Evolutionary conservation across 2,113 vertebrate species (phyloP).

Genomic region (Bujurquina vittata): DNA sequence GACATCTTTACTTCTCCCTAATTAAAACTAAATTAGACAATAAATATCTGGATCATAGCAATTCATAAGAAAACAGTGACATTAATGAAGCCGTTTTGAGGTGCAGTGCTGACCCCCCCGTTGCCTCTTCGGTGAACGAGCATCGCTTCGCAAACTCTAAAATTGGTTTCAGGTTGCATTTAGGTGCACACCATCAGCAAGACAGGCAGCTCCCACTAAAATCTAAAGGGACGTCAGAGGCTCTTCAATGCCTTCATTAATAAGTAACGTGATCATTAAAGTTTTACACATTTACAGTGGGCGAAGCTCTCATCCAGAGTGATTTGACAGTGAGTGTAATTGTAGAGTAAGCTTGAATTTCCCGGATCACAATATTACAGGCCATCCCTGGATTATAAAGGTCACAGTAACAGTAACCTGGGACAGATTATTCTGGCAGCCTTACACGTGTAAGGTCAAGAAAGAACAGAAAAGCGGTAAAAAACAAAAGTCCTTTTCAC

Average conservation of each 20-base stretch:
- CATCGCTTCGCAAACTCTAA: background rate
- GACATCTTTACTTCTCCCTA: background rate
- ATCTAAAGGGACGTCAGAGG: slow-evolving; percentile 23
- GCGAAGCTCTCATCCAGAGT: slow-evolving; percentile 37
- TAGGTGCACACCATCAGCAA: no score
- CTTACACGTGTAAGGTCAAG: background rate
- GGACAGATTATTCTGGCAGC: background rate
- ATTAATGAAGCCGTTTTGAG: background rate
- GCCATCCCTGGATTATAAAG: slow-evolving; percentile 12
- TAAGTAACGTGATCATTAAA: slow-evolving; percentile 51
- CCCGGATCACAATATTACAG: slow-evolving; percentile 52
- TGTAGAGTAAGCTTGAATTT: slow-evolving; percentile 35
- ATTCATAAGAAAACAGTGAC: background rate
- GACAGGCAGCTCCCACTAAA: slow-evolving; percentile 3
- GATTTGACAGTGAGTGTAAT: slow-evolving; percentile 36
- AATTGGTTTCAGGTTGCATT: background rate
- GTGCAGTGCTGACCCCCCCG: background rate
- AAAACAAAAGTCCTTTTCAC: background rate
- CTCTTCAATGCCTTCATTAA: slow-evolving; percentile 62
- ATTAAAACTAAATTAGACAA: background rate
- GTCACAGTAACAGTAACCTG: slow-evolving; percentile 13
- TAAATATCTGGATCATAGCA: background rate
- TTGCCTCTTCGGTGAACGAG: background rate
- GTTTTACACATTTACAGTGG: slow-evolving; percentile 29
- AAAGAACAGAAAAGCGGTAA: background rate